Evolutionary conservation across 1,140 invertebrate species (phyloP), one percentile per base, ranked within the genome.

Genomic region (Chironomus striatipennis): DNA sequence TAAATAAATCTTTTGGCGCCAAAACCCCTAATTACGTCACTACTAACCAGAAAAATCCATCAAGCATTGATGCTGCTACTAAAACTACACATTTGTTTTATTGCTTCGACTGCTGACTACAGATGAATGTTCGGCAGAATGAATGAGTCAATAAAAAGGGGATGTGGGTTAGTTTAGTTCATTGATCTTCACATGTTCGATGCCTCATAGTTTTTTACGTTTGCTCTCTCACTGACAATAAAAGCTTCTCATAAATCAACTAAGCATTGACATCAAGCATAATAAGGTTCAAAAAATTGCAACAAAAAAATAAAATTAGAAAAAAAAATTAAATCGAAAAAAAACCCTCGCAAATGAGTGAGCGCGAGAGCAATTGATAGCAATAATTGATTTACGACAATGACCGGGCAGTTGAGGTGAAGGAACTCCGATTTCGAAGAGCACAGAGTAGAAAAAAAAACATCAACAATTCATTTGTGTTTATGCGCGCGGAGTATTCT

Each of bases 381-480:
- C 65, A 70, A 18, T 70, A 70, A 70, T 70, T 70, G 65, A 70
- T 70, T 70, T 70, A 70, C 65, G 65, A 70, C 65, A 70, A 70
- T 70, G 65, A 70, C 65, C 65, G 65, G 65, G 65, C 17, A 18
- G 65, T 15, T 57, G 65, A 70, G 65, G 65, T 70, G 65, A 70
- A 70, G 20, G 65, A 70, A 70, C 65, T 70, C 65, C 18, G 20
- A 70, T 70, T 70, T 70, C 65, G 65, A 70, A 70, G 18, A 18
- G 18, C n/a, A 67, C 7, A n/a, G 65, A 70, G 18, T 17, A 20
- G 65, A 70, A 17, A 20, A 70, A 18, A 70, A 70, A 70, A 70
- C 65, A 70, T 70, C 65, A 70, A 70, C 65, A 70, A 70, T 70
- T 70, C 65, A 70, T 70, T 70, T 70, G 65, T 70, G 20, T 70